Conservation (phyloP, 2,113 vertebrate species). For the Tetrao urogallus region DNA sequence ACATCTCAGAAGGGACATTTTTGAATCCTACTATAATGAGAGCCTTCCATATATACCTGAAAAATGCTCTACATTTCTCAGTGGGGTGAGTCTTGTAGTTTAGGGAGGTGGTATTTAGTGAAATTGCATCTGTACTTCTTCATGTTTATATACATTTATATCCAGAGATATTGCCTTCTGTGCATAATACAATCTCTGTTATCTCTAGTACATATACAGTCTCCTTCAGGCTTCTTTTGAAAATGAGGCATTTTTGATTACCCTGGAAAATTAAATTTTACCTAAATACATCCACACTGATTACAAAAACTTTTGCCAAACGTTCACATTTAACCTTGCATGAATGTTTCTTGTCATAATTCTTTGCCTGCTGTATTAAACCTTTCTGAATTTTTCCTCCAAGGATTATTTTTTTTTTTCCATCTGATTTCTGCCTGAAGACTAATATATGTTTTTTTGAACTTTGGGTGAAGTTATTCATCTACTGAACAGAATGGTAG, state of each 20-base stretch:
- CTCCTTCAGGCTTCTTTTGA: conserved; percentile 33
- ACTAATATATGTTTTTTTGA: not conserved
- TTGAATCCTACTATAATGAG: not conserved
- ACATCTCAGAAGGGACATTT: not conserved
- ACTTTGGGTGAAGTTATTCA: not conserved
- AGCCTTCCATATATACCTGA: not conserved
- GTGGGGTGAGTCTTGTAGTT: not conserved
- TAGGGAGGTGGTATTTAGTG: conserved; percentile 22
- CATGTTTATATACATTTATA: conserved; percentile 40
- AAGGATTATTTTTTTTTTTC: not conserved
- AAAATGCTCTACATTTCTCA: fast-evolving
- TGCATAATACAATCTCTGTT: conserved; percentile 40
- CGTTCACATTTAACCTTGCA: not conserved
- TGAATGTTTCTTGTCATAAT: not conserved
- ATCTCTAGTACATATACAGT: conserved; percentile 34
- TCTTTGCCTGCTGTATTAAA: conserved; percentile 6
- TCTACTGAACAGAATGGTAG: not conserved
- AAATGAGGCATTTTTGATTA: conserved; percentile 52
- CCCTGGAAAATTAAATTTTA: conserved; percentile 58
- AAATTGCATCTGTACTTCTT: conserved; percentile 40
- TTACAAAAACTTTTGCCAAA: not conserved
- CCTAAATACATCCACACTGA: conserved; percentile 39
- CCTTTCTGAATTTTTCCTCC: not conserved
- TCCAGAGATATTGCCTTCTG: not conserved
- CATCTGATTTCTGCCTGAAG: not conserved